Evolutionary conservation across 2,797 vertebrate genomes (phyloP).

Genomic region (Coluber constrictor): DNA sequence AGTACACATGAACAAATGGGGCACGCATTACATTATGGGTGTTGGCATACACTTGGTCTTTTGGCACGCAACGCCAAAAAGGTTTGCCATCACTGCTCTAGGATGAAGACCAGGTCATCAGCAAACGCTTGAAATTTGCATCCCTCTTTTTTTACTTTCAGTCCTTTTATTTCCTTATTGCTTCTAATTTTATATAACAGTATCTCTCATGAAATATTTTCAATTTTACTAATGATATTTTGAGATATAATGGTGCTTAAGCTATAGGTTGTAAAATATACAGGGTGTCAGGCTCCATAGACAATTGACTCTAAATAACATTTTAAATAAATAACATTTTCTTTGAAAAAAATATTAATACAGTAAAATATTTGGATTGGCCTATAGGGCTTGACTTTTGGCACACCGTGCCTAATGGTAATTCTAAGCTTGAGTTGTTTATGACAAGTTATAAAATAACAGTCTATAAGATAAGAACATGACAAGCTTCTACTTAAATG

Average conservation of each 20-base stretch:
- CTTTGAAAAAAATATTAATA: neutral
- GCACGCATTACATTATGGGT: too few relatives aligned
- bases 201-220: neutral
- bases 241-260: neutral
- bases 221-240: neutral
- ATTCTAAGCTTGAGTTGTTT: neutral
- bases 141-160: too few relatives aligned
- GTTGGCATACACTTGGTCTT: too few relatives aligned
- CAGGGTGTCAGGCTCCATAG: neutral
- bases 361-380: neutral
- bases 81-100: too few relatives aligned
- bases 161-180: too few relatives aligned
- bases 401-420: neutral
- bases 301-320: neutral
- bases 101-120: too few relatives aligned
- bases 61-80: too few relatives aligned
- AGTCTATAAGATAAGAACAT: slow-evolving; percentile 1
- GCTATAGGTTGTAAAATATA: neutral
- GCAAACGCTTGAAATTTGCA: too few relatives aligned
- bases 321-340: neutral
- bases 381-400: neutral
- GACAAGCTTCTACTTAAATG: slow-evolving; percentile 33
- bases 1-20: too few relatives aligned
- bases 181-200: too few relatives aligned
- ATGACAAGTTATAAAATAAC: slow-evolving; percentile 12